Conservation (phyloP, 2,888 invertebrate species). For the Bhutanitis thaidina region DNA sequence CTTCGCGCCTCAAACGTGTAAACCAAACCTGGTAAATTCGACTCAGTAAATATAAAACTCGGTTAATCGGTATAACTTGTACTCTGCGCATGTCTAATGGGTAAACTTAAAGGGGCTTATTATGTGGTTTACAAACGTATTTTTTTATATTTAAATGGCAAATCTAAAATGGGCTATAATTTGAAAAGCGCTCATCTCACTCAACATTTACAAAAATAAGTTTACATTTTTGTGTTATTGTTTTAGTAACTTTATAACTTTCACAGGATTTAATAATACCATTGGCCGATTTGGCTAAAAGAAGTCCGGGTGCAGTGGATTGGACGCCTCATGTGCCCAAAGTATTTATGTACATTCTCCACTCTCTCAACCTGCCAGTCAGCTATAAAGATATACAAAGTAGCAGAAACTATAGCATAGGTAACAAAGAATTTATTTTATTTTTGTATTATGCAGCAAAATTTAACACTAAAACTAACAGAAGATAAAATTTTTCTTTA, state of each 20-base stretch:
- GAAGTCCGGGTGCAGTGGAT: constrained; percentile 90
- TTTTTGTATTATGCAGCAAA: background rate
- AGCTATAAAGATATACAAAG: constrained; percentile 84
- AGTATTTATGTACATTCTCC: constrained; percentile 86
- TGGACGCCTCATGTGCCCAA: constrained; percentile 91
- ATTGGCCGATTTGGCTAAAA: constrained; percentile 85
- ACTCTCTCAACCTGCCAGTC: constrained; percentile 89
- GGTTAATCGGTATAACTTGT: too few species aligned
- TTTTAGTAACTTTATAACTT: background rate
- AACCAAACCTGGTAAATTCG: too few species aligned
- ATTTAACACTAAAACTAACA: too few species aligned
- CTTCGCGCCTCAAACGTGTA: too few species aligned
- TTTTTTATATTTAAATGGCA: too few species aligned
- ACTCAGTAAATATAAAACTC: too few species aligned
- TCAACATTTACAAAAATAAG: background rate
- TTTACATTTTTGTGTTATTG: background rate
- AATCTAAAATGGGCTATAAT: too few species aligned
- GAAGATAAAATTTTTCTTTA: background rate
- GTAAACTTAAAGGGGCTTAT: too few species aligned
- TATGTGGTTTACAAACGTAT: too few species aligned
- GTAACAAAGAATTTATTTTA: constrained; percentile 39
- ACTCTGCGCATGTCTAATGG: too few species aligned
- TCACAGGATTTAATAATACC: constrained; percentile 85
- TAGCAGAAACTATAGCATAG: constrained; percentile 75
- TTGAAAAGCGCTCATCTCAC: too few species aligned